These are phyloP conservation scores for Zonitis immaculata DNA, from an alignment of 2,888 invertebrate species.

Conservation along the genomic window DNA sequence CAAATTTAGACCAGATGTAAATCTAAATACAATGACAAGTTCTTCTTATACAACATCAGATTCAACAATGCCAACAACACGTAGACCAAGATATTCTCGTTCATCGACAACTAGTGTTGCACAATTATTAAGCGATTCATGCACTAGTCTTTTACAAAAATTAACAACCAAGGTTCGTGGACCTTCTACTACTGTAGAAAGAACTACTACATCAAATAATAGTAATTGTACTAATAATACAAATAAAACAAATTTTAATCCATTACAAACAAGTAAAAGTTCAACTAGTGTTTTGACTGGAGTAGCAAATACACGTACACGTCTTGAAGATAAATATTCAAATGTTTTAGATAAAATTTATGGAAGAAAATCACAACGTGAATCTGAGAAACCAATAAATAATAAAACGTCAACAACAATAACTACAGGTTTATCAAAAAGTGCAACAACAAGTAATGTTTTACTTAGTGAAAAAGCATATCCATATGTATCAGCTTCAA, in stretches of 20 bases:
- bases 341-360: conserved; percentile 69
- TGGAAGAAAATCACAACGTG: conserved; percentile 48
- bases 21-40: conserved; percentile 2
- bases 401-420: not conserved
- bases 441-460: conserved; percentile 62
- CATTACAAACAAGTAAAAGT: conserved; percentile 37
- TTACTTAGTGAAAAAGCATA: conserved; percentile 66
- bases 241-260: conserved; percentile 20
- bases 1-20: not conserved
- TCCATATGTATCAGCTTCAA: conserved; percentile 49
- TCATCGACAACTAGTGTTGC: conserved; percentile 79
- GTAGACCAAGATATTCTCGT: conserved; percentile 67
- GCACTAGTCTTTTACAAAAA: conserved; percentile 77
- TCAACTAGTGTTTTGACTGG: conserved; percentile 19
- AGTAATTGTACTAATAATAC: not conserved
- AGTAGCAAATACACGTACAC: conserved; percentile 54
- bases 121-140: conserved; percentile 81
- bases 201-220: conserved; percentile 41
- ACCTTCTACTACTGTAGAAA: conserved; percentile 58
- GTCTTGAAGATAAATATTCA: conserved; percentile 75
- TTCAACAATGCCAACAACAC: conserved; percentile 44
- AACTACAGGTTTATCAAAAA: conserved; percentile 55
- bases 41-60: conserved; percentile 13
- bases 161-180: conserved; percentile 70
- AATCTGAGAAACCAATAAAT: conserved; percentile 39